Base-by-base conservation (phyloP, 2,797 vertebrate species). In the Synaphobranchus kaupii region DNA sequence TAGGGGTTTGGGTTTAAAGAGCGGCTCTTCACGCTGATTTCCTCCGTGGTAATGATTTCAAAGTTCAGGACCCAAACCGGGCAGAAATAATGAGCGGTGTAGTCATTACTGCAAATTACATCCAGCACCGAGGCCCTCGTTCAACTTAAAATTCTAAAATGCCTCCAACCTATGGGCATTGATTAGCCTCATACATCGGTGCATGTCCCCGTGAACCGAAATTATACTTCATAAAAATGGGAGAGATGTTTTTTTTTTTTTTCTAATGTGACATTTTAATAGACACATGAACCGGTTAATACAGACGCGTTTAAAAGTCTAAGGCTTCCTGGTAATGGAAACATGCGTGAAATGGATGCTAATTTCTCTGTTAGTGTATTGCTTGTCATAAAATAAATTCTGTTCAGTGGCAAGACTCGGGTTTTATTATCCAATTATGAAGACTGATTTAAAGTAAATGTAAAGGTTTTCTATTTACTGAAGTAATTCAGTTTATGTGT, bases 51-150 rank as follows among this genome's bases (percentile, higher is more conserved):
- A 93, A 90, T 90, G 85, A 88, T 93, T 93, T 91, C 89, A 90
- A 87, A 58, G 85, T 87, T 86, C 88, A 87, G 88, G 87, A 66
- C 63, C 63, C n/a, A 66, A n/a, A 66, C 54, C 54, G 54, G 91
- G 84, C 90, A 88, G 90, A 93, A 93, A 89, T 94, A 94, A 94
- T 92, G 91, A 94, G 87, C 60, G 34, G 7, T n/a, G 20, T 86
- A 85, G 85, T 88, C 85, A 90, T 89, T 90, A 89, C 83, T 83
- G 84, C 83, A 86, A 88, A 89, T 87, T 88, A 88, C 83, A 88
- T 85, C 52, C 17, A 78, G 56, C 58, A 10, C 73, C 12, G 5
- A 47, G 56, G 10, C 52, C 39, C 34, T 71, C n/a, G 44, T 58
- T 86, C 76, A 86, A 83, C 86, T 82, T 47, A 82, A 66, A 86